Percentiles rank a stretch among this genome's conserved stretches.
phyloP scores from a whole-genome alignment of 2,888 invertebrate genomes.

The Pilophorus perplexus region DNA sequence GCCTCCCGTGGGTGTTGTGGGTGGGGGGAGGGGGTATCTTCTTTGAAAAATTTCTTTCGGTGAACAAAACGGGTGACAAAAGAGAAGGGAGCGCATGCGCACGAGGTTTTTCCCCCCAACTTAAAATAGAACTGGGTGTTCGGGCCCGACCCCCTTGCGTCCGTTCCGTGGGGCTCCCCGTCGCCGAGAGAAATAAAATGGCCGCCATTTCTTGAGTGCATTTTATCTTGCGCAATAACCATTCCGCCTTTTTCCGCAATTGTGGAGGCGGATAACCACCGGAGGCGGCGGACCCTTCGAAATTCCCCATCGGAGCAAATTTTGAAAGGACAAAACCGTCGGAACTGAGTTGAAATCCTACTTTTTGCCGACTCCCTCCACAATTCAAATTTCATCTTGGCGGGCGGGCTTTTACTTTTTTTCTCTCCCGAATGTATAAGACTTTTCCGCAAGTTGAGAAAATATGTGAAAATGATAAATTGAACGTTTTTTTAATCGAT shows the following conservation, averaged over 20 bases:
- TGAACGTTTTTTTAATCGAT: not conserved
- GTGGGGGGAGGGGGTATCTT: not conserved
- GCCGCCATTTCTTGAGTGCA: conserved; percentile 32
- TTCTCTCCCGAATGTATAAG: not conserved
- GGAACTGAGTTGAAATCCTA: too few species aligned
- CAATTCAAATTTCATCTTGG: conserved; percentile 10
- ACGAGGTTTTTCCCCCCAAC: conserved; percentile 7
- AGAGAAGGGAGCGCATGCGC: conserved; percentile 35
- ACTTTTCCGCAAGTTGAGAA: not conserved
- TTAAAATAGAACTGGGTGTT: conserved; percentile 35
- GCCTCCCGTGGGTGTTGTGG: not conserved
- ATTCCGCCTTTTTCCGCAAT: not conserved
- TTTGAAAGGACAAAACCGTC: too few species aligned
- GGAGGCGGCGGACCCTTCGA: too few species aligned
- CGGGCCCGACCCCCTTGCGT: conserved; percentile 19
- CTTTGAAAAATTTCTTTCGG: conserved; percentile 13
- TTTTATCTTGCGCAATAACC: conserved; percentile 30
- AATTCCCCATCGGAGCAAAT: too few species aligned
- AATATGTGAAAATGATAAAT: not conserved
- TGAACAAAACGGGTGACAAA: conserved; percentile 10
- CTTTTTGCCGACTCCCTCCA: conserved; percentile 4
- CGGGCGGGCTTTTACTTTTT: conserved; percentile 6
- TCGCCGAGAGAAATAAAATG: conserved; percentile 35
- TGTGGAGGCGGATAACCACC: too few species aligned
- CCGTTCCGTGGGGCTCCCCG: conserved; percentile 30